These are phyloP conservation scores for Oryzias celebensis DNA, from an alignment of 2,113 vertebrate species.

Conservation along the genomic window DNA sequence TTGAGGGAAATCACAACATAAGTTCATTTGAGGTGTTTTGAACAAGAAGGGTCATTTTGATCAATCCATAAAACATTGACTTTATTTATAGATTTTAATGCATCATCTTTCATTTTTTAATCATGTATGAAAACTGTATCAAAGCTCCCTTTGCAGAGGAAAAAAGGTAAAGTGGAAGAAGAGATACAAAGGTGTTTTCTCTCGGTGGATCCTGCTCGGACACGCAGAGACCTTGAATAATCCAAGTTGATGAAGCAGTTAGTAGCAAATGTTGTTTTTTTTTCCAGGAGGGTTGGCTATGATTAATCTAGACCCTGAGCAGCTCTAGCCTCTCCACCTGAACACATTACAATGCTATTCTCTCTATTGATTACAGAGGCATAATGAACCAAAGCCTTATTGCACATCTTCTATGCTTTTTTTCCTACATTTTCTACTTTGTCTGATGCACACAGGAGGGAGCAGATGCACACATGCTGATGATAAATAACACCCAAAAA, in stretches of 20 bases:
- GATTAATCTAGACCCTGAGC: conserved; percentile 65
- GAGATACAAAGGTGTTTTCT: conserved; percentile 17
- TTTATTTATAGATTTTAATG: background rate
- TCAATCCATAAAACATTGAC: background rate
- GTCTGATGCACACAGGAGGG: conserved; percentile 1
- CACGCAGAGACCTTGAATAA: conserved; percentile 56
- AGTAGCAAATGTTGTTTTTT: conserved; percentile 44
- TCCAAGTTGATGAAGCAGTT: conserved; percentile 67
- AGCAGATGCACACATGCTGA: conserved; percentile 1
- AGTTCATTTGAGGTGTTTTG: background rate
- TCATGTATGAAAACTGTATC: background rate
- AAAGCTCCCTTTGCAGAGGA: background rate
- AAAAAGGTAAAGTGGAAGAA: background rate
- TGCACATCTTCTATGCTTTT: conserved; percentile 31
- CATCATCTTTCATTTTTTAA: background rate
- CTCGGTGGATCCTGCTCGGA: conserved; percentile 22
- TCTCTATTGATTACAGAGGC: conserved; percentile 63
- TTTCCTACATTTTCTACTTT: background rate
- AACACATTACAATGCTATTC: conserved; percentile 63
- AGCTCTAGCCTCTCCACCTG: conserved; percentile 38
- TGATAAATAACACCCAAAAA: conserved; percentile 50
- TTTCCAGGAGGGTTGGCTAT: conserved; percentile 29
- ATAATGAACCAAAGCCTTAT: conserved; percentile 47
- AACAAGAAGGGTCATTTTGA: background rate
- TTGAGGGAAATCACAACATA: background rate